These are phyloP conservation scores for Calephelis perditalis DNA, from an alignment of 2,888 invertebrate species.

Conservation along the genomic window DNA sequence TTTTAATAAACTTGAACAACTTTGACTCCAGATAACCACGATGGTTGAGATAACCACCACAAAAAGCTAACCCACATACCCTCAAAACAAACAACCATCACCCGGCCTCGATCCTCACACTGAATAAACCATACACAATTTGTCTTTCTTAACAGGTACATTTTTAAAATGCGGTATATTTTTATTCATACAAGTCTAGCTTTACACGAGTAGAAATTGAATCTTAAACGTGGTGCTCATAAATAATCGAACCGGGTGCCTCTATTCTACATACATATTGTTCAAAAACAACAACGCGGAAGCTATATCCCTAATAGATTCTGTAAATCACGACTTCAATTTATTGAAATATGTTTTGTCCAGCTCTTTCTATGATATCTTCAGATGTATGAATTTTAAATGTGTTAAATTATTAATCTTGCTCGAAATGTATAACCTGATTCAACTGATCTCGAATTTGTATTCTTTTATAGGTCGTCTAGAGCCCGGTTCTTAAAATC, in stretches of 20 bases:
- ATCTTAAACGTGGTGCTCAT: constrained; percentile 64
- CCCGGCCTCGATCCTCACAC: constrained; percentile 54
- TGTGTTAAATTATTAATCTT: too few species aligned
- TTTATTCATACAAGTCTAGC: constrained; percentile 68
- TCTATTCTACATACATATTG: constrained; percentile 33
- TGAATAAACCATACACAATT: constrained; percentile 67
- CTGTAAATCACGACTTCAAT: constrained; percentile 16
- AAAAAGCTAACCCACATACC: too few species aligned
- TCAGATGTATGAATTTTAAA: constrained; percentile 1
- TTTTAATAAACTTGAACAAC: too few species aligned
- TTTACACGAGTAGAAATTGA: constrained; percentile 71
- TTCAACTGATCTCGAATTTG: too few species aligned
- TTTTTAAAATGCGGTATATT: constrained; percentile 64
- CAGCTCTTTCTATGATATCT: constrained; percentile 1
- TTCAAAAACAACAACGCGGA: constrained; percentile 38
- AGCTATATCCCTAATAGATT: constrained; percentile 32
- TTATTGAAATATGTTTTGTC: constrained; percentile 26
- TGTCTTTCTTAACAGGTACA: constrained; percentile 67
- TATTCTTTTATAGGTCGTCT: too few species aligned
- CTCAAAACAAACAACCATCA: constrained; percentile 45
- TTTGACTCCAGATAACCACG: too few species aligned
- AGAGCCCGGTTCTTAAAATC: too few species aligned
- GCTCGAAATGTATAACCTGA: too few species aligned
- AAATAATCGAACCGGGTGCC: constrained; percentile 54
- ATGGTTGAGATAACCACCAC: too few species aligned